phyloP scores from a whole-genome alignment of 2,797 vertebrate species.

The Gadopsis marmoratus region DNA sequence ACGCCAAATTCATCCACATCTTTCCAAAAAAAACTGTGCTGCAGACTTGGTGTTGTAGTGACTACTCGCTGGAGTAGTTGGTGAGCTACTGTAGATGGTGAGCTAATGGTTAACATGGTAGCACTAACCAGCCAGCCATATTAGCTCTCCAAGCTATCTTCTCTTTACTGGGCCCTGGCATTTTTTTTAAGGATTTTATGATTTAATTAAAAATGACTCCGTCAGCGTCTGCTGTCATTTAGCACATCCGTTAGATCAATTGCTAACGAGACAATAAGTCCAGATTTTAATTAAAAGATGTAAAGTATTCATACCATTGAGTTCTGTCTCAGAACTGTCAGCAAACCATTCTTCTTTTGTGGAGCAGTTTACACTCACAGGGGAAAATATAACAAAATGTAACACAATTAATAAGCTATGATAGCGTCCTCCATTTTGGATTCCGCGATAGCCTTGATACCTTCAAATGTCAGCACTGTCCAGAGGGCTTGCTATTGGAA shows the following conservation, averaged over 20 bases:
- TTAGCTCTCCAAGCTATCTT: no score
- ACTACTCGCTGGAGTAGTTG: background rate
- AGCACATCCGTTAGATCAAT: background rate
- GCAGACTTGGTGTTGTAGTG: background rate
- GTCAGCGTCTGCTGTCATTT: background rate
- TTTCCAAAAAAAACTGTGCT: background rate
- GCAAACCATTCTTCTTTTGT: background rate
- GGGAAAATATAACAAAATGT: background rate
- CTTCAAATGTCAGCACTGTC: background rate
- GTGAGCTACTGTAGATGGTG: background rate
- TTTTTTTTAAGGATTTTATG: background rate
- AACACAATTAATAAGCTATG: background rate
- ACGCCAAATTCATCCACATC: background rate
- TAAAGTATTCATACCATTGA: background rate
- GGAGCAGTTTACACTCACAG: background rate
- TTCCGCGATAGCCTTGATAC: background rate
- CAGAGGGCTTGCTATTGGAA: background rate
- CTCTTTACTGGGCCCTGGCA: background rate
- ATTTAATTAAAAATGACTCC: no score
- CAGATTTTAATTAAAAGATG: background rate
- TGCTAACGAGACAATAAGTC: background rate
- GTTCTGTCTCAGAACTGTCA: background rate
- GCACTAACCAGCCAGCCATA: background rate
- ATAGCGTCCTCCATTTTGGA: background rate
- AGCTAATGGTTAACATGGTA: background rate